Percentiles rank a stretch among this genome's conserved stretches.
These are phyloP conservation scores for Loris lydekkerianus DNA, from an alignment of 2,797 vertebrate genomes.

Conservation along the genomic window DNA sequence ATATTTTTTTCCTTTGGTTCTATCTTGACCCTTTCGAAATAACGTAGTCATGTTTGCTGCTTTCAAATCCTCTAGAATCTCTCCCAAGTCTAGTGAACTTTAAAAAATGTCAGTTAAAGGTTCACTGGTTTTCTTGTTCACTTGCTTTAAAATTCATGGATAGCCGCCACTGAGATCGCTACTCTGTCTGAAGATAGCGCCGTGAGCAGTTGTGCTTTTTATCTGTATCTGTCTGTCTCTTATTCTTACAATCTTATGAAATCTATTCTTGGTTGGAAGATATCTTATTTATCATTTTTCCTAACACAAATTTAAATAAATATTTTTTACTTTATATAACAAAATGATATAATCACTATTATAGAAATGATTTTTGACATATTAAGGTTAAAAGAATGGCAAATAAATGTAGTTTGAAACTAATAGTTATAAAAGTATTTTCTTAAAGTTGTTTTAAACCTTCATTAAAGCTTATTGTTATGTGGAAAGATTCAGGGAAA, in stretches of 20 bases:
- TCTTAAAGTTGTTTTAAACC: not conserved
- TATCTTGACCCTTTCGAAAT: conserved; percentile 83
- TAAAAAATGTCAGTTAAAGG: conserved; percentile 88
- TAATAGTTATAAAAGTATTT: not conserved
- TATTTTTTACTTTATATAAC: not conserved
- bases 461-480: not conserved
- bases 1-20: conserved; percentile 50
- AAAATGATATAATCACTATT: not conserved
- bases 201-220: conserved; percentile 70
- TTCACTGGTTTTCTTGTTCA: conserved; percentile 86
- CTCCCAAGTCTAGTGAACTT: conserved; percentile 87
- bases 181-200: conserved; percentile 53
- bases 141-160: conserved; percentile 86
- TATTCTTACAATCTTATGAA: conserved; percentile 63
- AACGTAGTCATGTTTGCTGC: conserved; percentile 85
- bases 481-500: not conserved
- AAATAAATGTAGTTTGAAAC: not conserved
- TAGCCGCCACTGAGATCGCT: conserved; percentile 61
- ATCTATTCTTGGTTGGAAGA: not conserved
- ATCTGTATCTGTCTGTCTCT: conserved; percentile 66
- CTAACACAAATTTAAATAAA: conserved; percentile 18
- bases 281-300: not conserved
- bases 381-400: not conserved
- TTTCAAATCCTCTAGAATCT: conserved; percentile 85
- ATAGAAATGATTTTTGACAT: not conserved